Percentiles rank a stretch among this genome's conserved stretches.
These are phyloP conservation scores for Muscidifurax raptorellus DNA, from an alignment of 1,140 invertebrate genomes.

Conservation along the genomic window DNA sequence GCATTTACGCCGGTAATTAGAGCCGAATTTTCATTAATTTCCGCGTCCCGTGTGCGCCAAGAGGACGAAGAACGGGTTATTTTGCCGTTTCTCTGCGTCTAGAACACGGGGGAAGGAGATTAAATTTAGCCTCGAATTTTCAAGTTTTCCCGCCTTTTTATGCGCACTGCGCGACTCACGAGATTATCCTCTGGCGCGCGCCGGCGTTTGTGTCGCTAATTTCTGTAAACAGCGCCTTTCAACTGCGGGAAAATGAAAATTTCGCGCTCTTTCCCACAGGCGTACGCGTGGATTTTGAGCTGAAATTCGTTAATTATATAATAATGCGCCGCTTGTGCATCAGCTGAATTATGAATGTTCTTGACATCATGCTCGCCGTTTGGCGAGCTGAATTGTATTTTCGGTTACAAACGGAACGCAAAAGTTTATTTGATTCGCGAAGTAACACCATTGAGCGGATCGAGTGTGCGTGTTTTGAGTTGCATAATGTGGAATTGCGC, in stretches of 20 bases:
- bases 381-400: background rate
- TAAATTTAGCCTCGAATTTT: background rate
- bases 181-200: background rate
- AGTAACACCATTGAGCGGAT: too few species aligned
- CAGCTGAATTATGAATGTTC: slow-evolving; percentile 16
- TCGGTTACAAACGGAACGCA: background rate
- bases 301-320: slow-evolving; percentile 34
- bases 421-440: too few species aligned
- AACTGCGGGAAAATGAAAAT: background rate
- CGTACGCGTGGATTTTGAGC: background rate
- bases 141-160: background rate
- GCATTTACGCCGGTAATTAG: slow-evolving; percentile 23
- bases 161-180: background rate
- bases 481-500: too few species aligned
- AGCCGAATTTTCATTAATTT: slow-evolving; percentile 31
- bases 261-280: background rate
- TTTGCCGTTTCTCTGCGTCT: background rate
- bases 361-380: background rate
- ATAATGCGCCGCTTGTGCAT: background rate
- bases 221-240: background rate
- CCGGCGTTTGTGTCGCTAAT: slow-evolving; percentile 1
- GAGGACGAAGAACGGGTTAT: background rate
- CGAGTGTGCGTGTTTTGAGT: too few species aligned
- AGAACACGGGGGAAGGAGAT: background rate
- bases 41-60: background rate